Evolutionary conservation across 2,888 invertebrate species (phyloP).

Genomic region (Amphipoea lucens): DNA sequence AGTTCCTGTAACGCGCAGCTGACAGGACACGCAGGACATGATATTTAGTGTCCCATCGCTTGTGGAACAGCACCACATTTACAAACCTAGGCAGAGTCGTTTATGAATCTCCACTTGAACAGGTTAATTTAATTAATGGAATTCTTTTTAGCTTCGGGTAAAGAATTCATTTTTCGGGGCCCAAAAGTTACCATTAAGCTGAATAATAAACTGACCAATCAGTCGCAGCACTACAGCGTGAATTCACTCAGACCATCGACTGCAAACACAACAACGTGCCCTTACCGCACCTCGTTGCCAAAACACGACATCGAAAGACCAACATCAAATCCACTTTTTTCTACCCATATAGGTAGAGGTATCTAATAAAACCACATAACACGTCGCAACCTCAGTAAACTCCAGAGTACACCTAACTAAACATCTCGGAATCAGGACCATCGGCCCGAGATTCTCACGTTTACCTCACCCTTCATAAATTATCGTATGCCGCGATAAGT

Average conservation of each 20-base stretch:
- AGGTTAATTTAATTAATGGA: neutral
- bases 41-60: neutral
- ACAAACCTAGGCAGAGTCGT: neutral
- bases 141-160: neutral
- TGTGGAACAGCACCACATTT: neutral
- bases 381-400: slow-evolving; percentile 43
- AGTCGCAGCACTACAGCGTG: neutral
- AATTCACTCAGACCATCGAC: slow-evolving; percentile 8
- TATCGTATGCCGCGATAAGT: slow-evolving; percentile 67
- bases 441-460: slow-evolving; percentile 62
- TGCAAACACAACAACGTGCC: slow-evolving; percentile 9
- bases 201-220: neutral
- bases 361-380: slow-evolving; percentile 43
- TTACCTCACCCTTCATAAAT: slow-evolving; percentile 63
- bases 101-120: neutral
- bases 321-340: slow-evolving; percentile 13
- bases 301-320: slow-evolving; percentile 19
- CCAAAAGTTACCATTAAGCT: neutral
- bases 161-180: neutral
- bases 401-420: slow-evolving; percentile 61
- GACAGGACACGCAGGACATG: neutral
- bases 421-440: slow-evolving; percentile 40
- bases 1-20: neutral
- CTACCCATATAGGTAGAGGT: neutral
- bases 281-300: neutral